These are phyloP conservation scores for Acheta domesticus DNA, from an alignment of 2,888 invertebrate genomes.

Conservation along the genomic window DNA sequence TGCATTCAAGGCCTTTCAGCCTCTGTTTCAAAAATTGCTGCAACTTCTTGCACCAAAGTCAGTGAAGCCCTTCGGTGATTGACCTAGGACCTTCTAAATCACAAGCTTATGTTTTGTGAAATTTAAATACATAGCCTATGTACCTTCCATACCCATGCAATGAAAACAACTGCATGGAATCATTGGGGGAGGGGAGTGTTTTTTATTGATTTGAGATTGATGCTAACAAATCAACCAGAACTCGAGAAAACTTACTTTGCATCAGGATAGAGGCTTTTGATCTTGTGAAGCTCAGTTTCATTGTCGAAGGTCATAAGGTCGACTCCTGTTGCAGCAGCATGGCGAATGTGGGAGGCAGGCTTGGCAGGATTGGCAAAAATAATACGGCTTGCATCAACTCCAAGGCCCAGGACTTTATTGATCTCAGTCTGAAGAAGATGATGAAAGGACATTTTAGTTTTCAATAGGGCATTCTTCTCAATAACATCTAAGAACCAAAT, in stretches of 20 bases:
- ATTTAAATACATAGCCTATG: too few relatives aligned
- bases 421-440: conserved; percentile 64
- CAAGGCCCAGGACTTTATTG: conserved; percentile 71
- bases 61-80: too few relatives aligned
- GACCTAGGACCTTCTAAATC: too few relatives aligned
- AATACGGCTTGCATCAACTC: conserved; percentile 74
- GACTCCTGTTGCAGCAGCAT: conserved; percentile 73
- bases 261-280: conserved; percentile 74
- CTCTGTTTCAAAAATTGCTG: too few relatives aligned
- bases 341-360: conserved; percentile 82
- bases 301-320: conserved; percentile 91
- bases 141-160: too few relatives aligned
- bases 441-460: neutral
- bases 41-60: too few relatives aligned
- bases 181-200: too few relatives aligned
- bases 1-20: too few relatives aligned
- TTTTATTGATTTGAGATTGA: too few relatives aligned
- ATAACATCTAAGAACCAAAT: neutral
- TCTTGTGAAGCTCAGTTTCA: conserved; percentile 85
- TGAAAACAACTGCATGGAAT: too few relatives aligned
- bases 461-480: neutral
- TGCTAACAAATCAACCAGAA: too few relatives aligned
- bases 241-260: conserved; percentile 66
- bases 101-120: too few relatives aligned
- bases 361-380: conserved; percentile 97